Evolutionary conservation across 2,113 vertebrate genomes (phyloP).

Genomic region (Oryctolagus cuniculus): mOryCun1.1 NC_091440.1:112574501-112575000

Average conservation of each 20-base stretch:
- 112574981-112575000: constrained; percentile 95
- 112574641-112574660: neutral
- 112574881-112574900: constrained; percentile 89
- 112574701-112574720: constrained; percentile 98
- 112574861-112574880: constrained; percentile 84
- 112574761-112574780: constrained; percentile 96
- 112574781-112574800: constrained; percentile 96
- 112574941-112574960: constrained; percentile 91
- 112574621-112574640: neutral
- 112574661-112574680: neutral
- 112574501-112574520: neutral
- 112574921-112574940: constrained; percentile 93
- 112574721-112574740: constrained; percentile 96
- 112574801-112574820: constrained; percentile 92
- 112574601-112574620: constrained; percentile 4
- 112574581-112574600: neutral
- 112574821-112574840: constrained; percentile 85
- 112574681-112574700: neutral
- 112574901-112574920: constrained; percentile 93
- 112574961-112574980: constrained; percentile 96
- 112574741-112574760: constrained; percentile 91
- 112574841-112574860: constrained; percentile 85
- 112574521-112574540: neutral
- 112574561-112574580: neutral
- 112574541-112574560: neutral